phyloP scores from a whole-genome alignment of 1,140 invertebrate species.

The Drosophila lacteicornis region DNA sequence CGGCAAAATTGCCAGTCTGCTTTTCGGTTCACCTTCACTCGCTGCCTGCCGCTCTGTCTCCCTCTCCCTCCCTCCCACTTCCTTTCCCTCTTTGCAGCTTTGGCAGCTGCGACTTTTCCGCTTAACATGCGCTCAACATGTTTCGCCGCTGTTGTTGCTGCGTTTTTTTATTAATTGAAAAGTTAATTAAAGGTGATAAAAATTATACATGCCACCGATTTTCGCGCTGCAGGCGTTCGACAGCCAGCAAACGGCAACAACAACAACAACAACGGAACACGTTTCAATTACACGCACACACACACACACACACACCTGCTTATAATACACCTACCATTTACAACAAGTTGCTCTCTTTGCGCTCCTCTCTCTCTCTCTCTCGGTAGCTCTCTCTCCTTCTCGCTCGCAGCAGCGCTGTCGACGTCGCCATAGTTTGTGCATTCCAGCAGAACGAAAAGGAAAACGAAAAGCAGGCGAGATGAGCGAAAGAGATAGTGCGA shows the following conservation, averaged over 20 bases:
- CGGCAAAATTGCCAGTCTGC: slow-evolving; percentile 52
- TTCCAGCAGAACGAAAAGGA: slow-evolving; percentile 41
- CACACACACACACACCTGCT: slow-evolving; percentile 32
- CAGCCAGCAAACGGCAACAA: slow-evolving; percentile 41
- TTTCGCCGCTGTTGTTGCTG: slow-evolving; percentile 47
- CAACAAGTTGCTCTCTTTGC: slow-evolving; percentile 64
- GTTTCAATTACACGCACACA: slow-evolving; percentile 75
- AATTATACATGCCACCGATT: slow-evolving; percentile 84
- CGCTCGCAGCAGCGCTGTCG: slow-evolving; percentile 31
- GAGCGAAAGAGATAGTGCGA: slow-evolving; percentile 66
- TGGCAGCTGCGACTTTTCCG: slow-evolving; percentile 62
- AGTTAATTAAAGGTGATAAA: slow-evolving; percentile 85
- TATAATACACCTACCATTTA: slow-evolving; percentile 57
- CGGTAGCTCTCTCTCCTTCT: background rate
- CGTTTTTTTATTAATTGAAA: slow-evolving; percentile 84
- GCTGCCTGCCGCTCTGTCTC: background rate
- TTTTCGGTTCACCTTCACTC: slow-evolving; percentile 8
- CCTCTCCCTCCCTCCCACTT: background rate
- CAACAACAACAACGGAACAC: slow-evolving; percentile 61
- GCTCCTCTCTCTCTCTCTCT: slow-evolving; percentile 6
- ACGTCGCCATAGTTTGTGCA: slow-evolving; percentile 75
- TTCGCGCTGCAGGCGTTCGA: slow-evolving; percentile 81
- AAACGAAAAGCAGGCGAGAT: slow-evolving; percentile 24
- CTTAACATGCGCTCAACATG: slow-evolving; percentile 59
- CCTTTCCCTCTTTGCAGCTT: slow-evolving; percentile 7